A percentile compares a stretch with the other conserved stretches of the same genome.
Conservation (phyloP, 2,888 invertebrate species). For the Andrena marginata region DNA sequence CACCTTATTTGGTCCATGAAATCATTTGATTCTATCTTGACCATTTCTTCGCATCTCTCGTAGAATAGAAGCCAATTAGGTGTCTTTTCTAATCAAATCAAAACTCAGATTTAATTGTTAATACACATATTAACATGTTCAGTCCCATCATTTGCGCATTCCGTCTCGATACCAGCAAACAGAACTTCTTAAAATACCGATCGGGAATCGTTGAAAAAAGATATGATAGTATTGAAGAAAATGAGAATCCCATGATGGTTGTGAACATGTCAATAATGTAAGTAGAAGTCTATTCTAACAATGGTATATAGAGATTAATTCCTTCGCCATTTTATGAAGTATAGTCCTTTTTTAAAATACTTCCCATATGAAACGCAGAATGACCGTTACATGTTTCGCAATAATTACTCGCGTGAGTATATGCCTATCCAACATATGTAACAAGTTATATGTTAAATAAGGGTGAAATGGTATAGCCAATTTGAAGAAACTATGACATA, state of each 20-base stretch:
- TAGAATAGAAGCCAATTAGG: not conserved
- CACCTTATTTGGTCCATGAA: not conserved
- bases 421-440: slow-evolving; percentile 13
- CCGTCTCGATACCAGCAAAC: too few relatives aligned
- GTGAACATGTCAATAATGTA: too few relatives aligned
- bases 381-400: not conserved
- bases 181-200: too few relatives aligned
- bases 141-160: too few relatives aligned
- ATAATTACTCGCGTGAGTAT: slow-evolving; percentile 9
- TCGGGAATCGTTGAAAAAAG: too few relatives aligned
- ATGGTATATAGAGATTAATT: too few relatives aligned
- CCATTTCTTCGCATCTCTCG: not conserved
- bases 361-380: slow-evolving; percentile 5
- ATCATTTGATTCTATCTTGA: slow-evolving; percentile 4
- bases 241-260: too few relatives aligned
- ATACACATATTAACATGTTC: too few relatives aligned
- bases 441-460: slow-evolving; percentile 8
- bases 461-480: too few relatives aligned
- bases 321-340: slow-evolving; percentile 14
- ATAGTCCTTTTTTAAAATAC: not conserved
- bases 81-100: not conserved
- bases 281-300: too few relatives aligned
- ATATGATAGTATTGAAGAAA: too few relatives aligned
- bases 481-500: too few relatives aligned
- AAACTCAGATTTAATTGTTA: not conserved